These are phyloP conservation scores for Emydoidea blandingii DNA, from an alignment of 2,797 vertebrate species.

Conservation along the genomic window DNA sequence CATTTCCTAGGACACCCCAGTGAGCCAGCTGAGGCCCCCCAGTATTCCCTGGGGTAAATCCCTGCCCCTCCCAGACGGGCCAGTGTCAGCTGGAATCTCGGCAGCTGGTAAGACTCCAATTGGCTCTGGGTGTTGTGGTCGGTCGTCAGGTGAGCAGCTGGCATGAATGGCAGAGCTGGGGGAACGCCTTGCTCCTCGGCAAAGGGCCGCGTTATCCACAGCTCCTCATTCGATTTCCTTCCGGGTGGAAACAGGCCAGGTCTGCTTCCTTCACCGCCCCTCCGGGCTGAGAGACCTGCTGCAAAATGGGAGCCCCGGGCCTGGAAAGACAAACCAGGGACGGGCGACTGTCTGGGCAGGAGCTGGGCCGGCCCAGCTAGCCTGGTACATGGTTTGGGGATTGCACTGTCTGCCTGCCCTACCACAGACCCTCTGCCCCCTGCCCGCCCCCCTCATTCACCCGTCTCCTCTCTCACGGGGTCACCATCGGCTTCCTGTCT, in stretches of 20 bases:
- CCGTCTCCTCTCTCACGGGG: neutral
- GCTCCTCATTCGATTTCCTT: too few relatives aligned
- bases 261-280: neutral
- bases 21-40: too few relatives aligned
- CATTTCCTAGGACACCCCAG: neutral
- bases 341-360: neutral
- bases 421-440: accelerated
- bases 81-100: neutral
- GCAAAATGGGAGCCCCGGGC: too few relatives aligned
- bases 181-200: neutral
- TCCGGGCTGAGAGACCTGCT: neutral
- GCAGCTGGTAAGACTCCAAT: too few relatives aligned
- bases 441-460: neutral
- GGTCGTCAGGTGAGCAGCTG: too few relatives aligned
- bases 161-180: too few relatives aligned
- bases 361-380: neutral
- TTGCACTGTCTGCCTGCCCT: neutral
- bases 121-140: too few relatives aligned
- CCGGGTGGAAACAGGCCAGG: neutral
- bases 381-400: too few relatives aligned
- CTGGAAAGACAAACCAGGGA: neutral
- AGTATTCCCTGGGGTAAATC: too few relatives aligned
- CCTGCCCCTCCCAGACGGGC: too few relatives aligned
- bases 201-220: neutral
- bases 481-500: neutral